Evolutionary conservation across 2,888 invertebrate species (phyloP).

Genomic region (Acanthosepion pharaonis): DNA sequence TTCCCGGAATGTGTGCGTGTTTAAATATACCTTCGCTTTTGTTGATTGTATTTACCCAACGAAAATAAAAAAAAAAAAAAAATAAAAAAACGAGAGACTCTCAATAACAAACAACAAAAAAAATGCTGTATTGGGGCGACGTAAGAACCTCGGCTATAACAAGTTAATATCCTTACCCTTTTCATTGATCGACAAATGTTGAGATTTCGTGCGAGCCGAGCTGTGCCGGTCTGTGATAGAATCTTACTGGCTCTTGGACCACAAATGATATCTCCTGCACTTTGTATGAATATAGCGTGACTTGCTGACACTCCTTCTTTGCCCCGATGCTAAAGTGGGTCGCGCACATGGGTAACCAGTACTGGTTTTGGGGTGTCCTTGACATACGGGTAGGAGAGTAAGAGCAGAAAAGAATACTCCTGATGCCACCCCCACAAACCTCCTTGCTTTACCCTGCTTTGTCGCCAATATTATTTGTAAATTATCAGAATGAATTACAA

Average conservation of each 20-base stretch:
- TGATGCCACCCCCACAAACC: too few relatives aligned
- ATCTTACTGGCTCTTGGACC: background rate
- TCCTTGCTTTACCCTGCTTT: too few relatives aligned
- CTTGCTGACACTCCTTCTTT: background rate
- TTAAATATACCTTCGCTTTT: background rate
- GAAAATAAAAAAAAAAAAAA: background rate
- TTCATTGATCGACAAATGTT: background rate
- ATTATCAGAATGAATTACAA: too few relatives aligned
- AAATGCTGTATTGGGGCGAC: background rate
- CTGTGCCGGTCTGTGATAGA: background rate
- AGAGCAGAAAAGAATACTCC: too few relatives aligned
- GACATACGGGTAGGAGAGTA: too few relatives aligned
- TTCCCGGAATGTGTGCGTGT: background rate
- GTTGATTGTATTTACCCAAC: background rate
- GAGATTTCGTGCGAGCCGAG: background rate
- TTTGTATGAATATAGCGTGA: background rate
- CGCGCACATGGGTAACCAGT: background rate
- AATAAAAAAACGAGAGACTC: too few relatives aligned
- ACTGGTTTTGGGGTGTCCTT: background rate
- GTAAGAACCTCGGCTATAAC: background rate
- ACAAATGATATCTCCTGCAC: background rate
- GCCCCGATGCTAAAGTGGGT: background rate
- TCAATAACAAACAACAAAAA: background rate
- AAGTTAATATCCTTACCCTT: background rate
- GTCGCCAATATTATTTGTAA: too few relatives aligned